These are phyloP conservation scores for Spodoptera littoralis DNA, from an alignment of 2,888 invertebrate species.

Conservation along the genomic window DNA sequence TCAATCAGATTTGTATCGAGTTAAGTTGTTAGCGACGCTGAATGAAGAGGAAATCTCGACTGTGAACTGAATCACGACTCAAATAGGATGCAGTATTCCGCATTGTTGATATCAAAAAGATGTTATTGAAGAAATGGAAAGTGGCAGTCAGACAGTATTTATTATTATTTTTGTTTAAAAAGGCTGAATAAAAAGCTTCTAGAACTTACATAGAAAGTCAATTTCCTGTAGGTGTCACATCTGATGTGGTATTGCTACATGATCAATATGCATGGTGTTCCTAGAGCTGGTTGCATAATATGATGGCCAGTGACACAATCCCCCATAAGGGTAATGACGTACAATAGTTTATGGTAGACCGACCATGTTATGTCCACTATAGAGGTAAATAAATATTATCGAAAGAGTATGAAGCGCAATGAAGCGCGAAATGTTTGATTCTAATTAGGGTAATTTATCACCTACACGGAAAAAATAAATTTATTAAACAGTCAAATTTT, in stretches of 20 bases:
- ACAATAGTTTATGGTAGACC: conserved; percentile 14
- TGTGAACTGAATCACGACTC: conserved; percentile 24
- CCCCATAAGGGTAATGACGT: conserved; percentile 32
- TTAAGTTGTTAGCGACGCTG: conserved; percentile 14
- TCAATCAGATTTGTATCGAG: conserved; percentile 31
- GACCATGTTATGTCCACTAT: conserved; percentile 18
- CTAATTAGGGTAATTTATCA: no score
- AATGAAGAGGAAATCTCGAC: conserved; percentile 28
- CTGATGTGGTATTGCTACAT: conserved; percentile 5
- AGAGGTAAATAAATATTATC: conserved; percentile 6
- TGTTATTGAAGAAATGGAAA: conserved; percentile 21
- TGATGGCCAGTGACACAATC: conserved; percentile 32
- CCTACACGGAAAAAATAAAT: no score
- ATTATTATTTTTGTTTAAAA: neutral
- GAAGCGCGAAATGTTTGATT: neutral
- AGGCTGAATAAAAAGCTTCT: neutral
- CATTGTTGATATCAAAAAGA: conserved; percentile 6
- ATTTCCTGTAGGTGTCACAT: conserved; percentile 13
- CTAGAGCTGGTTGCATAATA: conserved; percentile 28
- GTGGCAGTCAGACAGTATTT: neutral
- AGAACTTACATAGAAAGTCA: conserved; percentile 7
- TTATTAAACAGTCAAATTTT: no score
- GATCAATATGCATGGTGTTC: conserved; percentile 29
- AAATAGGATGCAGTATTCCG: neutral
- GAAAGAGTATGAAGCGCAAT: conserved; percentile 16